Conservation (phyloP, 2,888 invertebrate species). For the Aphrophora alni region DNA sequence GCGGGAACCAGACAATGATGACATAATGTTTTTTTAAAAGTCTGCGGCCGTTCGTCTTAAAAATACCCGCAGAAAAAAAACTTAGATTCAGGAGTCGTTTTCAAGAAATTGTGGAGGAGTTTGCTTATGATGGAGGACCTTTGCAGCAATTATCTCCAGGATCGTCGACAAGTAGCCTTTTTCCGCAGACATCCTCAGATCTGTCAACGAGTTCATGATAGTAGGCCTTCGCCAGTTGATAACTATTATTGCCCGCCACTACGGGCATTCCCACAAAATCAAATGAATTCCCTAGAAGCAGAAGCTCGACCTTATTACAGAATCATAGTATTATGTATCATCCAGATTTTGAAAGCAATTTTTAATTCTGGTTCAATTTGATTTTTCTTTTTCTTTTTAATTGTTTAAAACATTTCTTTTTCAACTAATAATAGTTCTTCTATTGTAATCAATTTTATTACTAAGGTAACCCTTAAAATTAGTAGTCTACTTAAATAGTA, state of each 20-base stretch:
- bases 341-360: constrained; percentile 1
- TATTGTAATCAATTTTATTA: background rate
- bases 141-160: constrained; percentile 15
- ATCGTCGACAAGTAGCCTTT: background rate
- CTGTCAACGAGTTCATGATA: constrained; percentile 4
- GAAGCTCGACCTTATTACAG: background rate
- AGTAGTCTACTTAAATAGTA: constrained; percentile 16
- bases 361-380: background rate
- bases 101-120: constrained; percentile 24
- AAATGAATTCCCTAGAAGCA: background rate
- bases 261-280: constrained; percentile 20
- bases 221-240: constrained; percentile 24
- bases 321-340: background rate
- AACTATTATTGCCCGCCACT: background rate
- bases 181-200: constrained; percentile 12
- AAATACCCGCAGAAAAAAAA: constrained; percentile 25
- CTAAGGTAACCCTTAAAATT: constrained; percentile 1
- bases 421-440: background rate
- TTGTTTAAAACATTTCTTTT: background rate
- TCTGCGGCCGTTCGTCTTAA: constrained; percentile 24
- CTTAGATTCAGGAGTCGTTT: constrained; percentile 14
- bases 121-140: constrained; percentile 27
- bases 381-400: too few relatives aligned
- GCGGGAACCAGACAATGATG: constrained; percentile 34
- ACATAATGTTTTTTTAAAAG: constrained; percentile 34